Percentiles rank a stretch among this genome's conserved stretches.
Conservation (phyloP, 2,888 invertebrate species). For the Ernsta delagoae region DNA sequence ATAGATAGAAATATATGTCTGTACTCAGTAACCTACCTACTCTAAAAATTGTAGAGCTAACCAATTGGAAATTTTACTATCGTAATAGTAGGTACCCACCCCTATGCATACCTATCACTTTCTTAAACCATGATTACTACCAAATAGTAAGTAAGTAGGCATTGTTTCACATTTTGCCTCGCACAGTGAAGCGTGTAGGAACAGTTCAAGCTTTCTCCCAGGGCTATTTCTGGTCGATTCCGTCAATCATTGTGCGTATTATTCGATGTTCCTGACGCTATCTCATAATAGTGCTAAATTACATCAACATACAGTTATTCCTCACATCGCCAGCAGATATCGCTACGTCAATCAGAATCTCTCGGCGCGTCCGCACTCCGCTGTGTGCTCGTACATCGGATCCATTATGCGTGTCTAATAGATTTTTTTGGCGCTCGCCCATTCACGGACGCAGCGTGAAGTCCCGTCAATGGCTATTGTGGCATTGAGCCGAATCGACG, state of each 20-base stretch:
- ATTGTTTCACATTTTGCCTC: too few species aligned
- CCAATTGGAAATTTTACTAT: not conserved
- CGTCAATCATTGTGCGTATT: slow-evolving; percentile 33
- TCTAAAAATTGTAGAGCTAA: not conserved
- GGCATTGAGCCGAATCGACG: slow-evolving; percentile 61
- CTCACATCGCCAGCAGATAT: slow-evolving; percentile 41
- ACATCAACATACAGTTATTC: slow-evolving; percentile 44
- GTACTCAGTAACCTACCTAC: too few species aligned
- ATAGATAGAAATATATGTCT: too few species aligned
- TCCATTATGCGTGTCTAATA: slow-evolving; percentile 82
- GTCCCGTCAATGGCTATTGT: slow-evolving; percentile 80
- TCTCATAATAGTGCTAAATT: slow-evolving; percentile 42
- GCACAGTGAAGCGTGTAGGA: too few species aligned
- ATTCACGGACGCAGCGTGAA: slow-evolving; percentile 80
- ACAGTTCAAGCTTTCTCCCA: slow-evolving; percentile 34
- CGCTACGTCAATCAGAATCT: slow-evolving; percentile 61
- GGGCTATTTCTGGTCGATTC: slow-evolving; percentile 31
- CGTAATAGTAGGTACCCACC: too few species aligned
- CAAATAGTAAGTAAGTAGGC: too few species aligned
- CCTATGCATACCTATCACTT: not conserved
- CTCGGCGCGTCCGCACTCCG: slow-evolving; percentile 59
- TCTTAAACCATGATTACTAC: not conserved
- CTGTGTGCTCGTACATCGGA: slow-evolving; percentile 55
- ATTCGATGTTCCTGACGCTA: slow-evolving; percentile 30
- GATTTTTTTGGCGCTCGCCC: slow-evolving; percentile 78